Conservation (phyloP, 2,797 vertebrate species). For the Halcyon chelicuti region DNA sequence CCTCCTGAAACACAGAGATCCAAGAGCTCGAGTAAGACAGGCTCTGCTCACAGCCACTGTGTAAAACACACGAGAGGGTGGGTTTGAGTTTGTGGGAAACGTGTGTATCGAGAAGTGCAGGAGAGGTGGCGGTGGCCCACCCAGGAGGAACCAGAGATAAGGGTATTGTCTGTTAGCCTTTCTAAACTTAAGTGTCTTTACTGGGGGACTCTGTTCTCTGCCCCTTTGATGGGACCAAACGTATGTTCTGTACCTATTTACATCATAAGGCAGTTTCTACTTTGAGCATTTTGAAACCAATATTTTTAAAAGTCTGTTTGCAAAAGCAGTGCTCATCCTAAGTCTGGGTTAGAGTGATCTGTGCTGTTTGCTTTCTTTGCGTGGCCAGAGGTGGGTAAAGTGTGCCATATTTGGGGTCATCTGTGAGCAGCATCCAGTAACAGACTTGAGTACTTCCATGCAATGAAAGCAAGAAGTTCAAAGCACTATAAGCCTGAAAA, state of each 20-base stretch:
- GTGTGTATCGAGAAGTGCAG: neutral
- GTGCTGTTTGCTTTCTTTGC: neutral
- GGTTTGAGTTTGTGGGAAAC: neutral
- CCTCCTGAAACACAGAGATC: neutral
- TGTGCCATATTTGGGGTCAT: neutral
- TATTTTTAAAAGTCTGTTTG: neutral
- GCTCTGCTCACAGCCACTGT: neutral
- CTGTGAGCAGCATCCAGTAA: rapidly evolving
- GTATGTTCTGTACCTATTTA: neutral
- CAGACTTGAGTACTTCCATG: neutral
- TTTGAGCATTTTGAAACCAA: neutral
- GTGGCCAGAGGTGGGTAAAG: neutral
- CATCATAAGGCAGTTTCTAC: neutral
- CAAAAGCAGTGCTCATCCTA: neutral
- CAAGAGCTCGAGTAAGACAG: neutral
- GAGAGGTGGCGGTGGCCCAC: no score
- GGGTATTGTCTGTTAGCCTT: neutral
- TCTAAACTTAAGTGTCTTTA: neutral
- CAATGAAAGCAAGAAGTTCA: neutral
- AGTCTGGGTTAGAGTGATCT: neutral
- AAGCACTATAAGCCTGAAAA: neutral
- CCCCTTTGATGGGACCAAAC: neutral
- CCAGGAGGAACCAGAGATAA: neutral
- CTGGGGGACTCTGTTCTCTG: neutral
- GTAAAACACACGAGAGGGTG: rapidly evolving